Conservation (phyloP, 2,113 vertebrate genomes). For the Pionites leucogaster region DNA sequence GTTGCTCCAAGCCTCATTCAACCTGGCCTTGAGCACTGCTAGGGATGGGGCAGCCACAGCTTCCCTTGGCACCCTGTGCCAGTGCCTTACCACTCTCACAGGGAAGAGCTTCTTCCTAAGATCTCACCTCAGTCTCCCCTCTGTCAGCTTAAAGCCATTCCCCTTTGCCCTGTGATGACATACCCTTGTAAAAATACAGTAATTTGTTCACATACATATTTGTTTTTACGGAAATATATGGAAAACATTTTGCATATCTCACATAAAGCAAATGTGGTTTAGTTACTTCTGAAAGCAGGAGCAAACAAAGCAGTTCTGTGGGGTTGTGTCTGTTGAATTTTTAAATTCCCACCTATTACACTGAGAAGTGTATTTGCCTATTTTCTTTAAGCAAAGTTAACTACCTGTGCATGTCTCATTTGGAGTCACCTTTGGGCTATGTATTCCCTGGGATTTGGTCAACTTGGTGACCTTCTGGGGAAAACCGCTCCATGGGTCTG, state of each 20-base stretch:
- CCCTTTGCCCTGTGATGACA: not conserved
- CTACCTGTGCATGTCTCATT: not conserved
- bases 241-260: not conserved
- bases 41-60: not conserved
- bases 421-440: not conserved
- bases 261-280: not conserved
- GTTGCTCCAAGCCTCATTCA: not conserved
- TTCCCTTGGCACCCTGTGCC: not conserved
- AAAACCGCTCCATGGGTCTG: rapidly evolving
- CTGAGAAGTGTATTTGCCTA: rapidly evolving
- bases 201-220: rapidly evolving
- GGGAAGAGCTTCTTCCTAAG: not conserved
- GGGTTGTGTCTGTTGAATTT: not conserved
- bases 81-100: not conserved
- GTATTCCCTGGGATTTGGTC: not conserved
- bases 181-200: not conserved
- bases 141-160: not conserved
- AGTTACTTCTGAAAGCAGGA: not conserved
- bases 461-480: not conserved
- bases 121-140: not conserved
- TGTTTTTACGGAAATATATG: not conserved
- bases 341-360: too few relatives aligned
- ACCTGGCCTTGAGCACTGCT: not conserved
- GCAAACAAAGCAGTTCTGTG: not conserved
- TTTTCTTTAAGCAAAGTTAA: not conserved